Percentiles rank a stretch among this genome's conserved stretches.
These are phyloP conservation scores for Mirounga angustirostris DNA, from an alignment of 2,113 vertebrate genomes.

Conservation along the genomic window DNA sequence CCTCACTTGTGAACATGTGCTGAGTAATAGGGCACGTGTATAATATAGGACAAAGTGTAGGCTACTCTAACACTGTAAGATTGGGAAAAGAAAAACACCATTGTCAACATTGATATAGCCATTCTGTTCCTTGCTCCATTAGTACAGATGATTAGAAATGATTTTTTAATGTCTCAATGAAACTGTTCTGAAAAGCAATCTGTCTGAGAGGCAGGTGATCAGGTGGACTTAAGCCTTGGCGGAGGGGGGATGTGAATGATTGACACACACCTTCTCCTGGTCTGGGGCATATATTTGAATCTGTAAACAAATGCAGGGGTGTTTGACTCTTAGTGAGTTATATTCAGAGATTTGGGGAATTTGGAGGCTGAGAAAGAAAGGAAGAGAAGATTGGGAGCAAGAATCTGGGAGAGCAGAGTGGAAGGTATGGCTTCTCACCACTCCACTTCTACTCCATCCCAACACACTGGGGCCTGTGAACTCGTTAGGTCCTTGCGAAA, in stretches of 20 bases:
- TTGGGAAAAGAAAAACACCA: constrained; percentile 12
- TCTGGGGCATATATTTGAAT: not conserved
- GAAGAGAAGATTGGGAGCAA: not conserved
- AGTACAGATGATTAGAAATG: not conserved
- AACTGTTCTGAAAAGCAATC: not conserved
- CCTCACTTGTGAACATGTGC: not conserved
- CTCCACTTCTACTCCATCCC: not conserved
- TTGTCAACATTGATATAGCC: not conserved
- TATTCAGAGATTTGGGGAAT: not conserved
- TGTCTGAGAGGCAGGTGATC: not conserved
- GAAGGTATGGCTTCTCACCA: not conserved
- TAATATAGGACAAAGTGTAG: constrained; percentile 38
- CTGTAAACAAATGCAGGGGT: not conserved
- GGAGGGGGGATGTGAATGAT: not conserved
- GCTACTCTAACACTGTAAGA: not conserved
- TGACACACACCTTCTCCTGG: not conserved
- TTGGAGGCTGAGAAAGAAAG: constrained; percentile 1
- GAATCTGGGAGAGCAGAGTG: not conserved
- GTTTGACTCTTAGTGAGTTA: not conserved
- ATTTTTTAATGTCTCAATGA: not conserved
- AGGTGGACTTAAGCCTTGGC: not conserved
- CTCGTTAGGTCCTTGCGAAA: not conserved
- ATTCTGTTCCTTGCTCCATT: not conserved
- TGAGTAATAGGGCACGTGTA: not conserved
- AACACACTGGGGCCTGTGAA: not conserved